These are phyloP conservation scores for Barnardius zonarius DNA, from an alignment of 2,113 vertebrate genomes.

Conservation along the genomic window DNA sequence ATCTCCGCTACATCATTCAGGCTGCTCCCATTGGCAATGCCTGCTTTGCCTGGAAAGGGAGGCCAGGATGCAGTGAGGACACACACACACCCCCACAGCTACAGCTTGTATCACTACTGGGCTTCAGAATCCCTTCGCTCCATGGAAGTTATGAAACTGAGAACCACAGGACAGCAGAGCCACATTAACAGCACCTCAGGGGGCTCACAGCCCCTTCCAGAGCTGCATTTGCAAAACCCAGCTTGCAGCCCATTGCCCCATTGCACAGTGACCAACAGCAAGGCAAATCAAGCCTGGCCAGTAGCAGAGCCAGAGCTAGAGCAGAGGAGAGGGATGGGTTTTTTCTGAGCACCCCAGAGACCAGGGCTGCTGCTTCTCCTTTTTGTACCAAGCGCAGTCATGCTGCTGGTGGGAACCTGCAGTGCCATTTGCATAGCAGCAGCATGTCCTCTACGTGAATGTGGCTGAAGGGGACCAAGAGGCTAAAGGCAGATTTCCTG, in stretches of 20 bases:
- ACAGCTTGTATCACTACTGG: rapidly evolving
- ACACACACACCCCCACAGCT: rapidly evolving
- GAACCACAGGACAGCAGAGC: background rate
- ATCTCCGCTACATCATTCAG: constrained; percentile 77
- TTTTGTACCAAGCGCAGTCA: background rate
- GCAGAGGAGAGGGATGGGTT: background rate
- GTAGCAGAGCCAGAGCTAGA: background rate
- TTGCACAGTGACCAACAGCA: rapidly evolving
- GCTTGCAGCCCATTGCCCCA: background rate
- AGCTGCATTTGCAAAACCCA: background rate
- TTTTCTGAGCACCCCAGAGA: constrained; percentile 16
- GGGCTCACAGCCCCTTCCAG: background rate
- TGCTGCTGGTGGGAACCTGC: constrained; percentile 18
- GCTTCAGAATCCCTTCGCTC: background rate
- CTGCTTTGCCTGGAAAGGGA: constrained; percentile 76
- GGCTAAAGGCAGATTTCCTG: constrained; percentile 35
- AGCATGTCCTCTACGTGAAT: background rate
- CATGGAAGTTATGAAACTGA: background rate
- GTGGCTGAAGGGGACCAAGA: background rate
- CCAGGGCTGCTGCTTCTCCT: background rate
- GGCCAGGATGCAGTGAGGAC: background rate
- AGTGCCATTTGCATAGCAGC: constrained; percentile 19
- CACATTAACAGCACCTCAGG: rapidly evolving
- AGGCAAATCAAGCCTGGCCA: background rate
- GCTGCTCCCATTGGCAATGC: constrained; percentile 34